A percentile compares a stretch with the other conserved stretches of the same genome.
Evolutionary conservation across 2,113 vertebrate species (phyloP).

Genomic region (Naja naja): DNA sequence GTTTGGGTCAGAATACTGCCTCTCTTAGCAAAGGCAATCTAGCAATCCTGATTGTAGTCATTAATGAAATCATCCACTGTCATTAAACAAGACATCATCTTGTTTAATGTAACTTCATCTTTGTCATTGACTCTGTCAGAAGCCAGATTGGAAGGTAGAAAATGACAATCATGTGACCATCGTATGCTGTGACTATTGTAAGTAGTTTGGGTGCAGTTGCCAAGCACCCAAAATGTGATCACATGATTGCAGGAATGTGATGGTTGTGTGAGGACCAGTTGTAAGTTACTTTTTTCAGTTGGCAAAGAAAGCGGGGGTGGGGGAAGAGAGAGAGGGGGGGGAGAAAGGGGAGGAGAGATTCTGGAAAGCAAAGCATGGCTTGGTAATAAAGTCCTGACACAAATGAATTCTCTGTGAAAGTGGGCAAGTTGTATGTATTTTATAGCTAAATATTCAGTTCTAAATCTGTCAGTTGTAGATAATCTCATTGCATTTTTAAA

Average conservation of each 20-base stretch:
- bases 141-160: neutral
- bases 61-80: neutral
- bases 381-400: neutral
- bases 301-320: neutral
- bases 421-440: slow-evolving; percentile 2
- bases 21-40: neutral
- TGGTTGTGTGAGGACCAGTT: neutral
- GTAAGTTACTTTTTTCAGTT: neutral
- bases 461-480: neutral
- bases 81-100: neutral
- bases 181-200: neutral
- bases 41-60: neutral
- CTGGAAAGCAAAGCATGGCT: neutral
- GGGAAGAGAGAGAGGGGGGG: too few species aligned
- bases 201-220: neutral
- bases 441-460: slow-evolving; percentile 23
- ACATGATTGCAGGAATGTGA: neutral
- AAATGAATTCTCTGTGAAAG: slow-evolving; percentile 15
- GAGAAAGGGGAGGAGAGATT: neutral
- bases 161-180: neutral
- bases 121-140: neutral
- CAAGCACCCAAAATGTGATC: neutral
- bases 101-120: too few species aligned
- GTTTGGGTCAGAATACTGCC: too few species aligned
- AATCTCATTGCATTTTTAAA: slow-evolving; percentile 46